These are phyloP conservation scores for Pygoscelis adeliae DNA, from an alignment of 2,113 vertebrate species.

Conservation along the genomic window DNA sequence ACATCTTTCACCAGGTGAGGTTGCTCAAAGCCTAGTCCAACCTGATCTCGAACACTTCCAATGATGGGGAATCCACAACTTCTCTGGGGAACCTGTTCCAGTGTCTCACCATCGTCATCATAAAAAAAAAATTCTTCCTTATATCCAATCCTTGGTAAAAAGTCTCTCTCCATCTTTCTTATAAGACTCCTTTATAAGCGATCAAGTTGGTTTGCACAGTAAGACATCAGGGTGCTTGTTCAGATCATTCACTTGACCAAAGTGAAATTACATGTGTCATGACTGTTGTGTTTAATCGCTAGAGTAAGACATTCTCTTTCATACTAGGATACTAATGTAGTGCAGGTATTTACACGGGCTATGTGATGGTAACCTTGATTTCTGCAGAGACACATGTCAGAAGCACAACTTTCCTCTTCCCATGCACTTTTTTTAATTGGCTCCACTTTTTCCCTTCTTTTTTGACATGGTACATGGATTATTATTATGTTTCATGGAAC, in stretches of 20 bases:
- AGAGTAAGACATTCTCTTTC: neutral
- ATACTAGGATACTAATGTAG: neutral
- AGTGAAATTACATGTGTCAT: neutral
- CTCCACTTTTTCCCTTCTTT: neutral
- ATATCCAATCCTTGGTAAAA: neutral
- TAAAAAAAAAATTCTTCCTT: neutral
- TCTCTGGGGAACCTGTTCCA: neutral
- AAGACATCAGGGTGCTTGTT: neutral
- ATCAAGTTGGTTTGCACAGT: neutral
- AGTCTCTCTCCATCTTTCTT: neutral
- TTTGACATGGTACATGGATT: neutral
- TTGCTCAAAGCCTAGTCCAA: neutral
- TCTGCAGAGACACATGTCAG: neutral
- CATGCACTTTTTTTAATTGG: neutral
- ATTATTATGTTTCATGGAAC: neutral
- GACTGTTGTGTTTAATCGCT: neutral
- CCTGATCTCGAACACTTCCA: neutral
- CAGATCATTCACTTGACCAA: neutral
- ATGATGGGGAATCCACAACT: neutral
- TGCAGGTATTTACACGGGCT: neutral
- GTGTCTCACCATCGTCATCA: rapidly evolving
- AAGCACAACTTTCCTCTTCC: neutral
- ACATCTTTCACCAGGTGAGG: neutral
- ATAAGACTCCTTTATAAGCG: neutral
- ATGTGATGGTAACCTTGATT: neutral